phyloP scores from a whole-genome alignment of 2,797 vertebrate genomes.

The Calcarius lapponicus region DNA sequence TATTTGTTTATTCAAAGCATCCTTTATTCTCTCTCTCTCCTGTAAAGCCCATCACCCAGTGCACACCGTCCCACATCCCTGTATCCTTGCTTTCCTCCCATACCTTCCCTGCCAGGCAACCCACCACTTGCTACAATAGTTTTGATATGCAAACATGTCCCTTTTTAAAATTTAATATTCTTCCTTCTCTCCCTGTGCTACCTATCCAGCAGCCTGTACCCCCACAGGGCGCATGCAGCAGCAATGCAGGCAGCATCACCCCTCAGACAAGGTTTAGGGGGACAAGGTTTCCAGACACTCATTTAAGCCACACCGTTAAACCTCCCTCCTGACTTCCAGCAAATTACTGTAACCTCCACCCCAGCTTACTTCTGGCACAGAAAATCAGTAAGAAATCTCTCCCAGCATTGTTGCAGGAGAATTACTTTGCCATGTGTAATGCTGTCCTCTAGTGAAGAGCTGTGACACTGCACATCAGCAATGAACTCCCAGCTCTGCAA shows the following conservation, averaged over 20 bases:
- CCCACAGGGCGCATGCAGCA: neutral
- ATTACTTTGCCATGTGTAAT: neutral
- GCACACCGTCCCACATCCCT: neutral
- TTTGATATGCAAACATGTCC: neutral
- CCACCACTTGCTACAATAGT: neutral
- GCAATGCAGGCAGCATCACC: neutral
- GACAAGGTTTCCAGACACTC: neutral
- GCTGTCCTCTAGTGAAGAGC: constrained; percentile 55
- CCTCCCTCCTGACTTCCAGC: neutral
- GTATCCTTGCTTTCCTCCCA: neutral
- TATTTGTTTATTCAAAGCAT: neutral
- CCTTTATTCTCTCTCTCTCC: neutral
- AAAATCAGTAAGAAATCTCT: neutral
- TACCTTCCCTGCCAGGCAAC: rapidly evolving
- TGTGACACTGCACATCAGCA: neutral
- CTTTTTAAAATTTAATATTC: neutral
- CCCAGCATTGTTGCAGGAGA: too few relatives aligned
- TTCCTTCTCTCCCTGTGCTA: neutral
- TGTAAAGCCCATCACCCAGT: neutral
- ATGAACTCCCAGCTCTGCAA: neutral
- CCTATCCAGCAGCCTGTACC: neutral
- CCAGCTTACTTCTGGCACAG: neutral
- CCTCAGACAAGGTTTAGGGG: neutral
- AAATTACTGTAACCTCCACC: neutral
- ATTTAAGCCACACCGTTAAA: neutral